Base-by-base conservation (phyloP, 2,888 invertebrate species). In the Machimus atricapillus region DNA sequence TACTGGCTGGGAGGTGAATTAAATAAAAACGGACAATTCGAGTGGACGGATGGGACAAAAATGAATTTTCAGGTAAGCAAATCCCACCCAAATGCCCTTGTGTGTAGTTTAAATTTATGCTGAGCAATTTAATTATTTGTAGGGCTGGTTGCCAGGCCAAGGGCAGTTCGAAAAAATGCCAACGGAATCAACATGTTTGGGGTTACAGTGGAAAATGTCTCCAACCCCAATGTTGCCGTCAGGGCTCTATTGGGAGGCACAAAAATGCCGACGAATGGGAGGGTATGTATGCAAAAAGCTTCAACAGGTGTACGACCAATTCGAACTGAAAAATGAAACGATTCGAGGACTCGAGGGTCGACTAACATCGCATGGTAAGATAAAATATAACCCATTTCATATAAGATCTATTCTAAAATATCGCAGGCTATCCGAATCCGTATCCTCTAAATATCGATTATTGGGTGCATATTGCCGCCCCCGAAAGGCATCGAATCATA, bases 391-490 rank as follows among this genome's bases (percentile, higher is more conserved):
- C 40, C 92, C 46, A 34, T 16, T 52, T 52, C 52, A 52, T 52
- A 52, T 52, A 52, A 37, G 34, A 40, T 77, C 14, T 40, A 74
- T 77, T 77, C 19, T 66, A 23, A 66, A 66, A 66, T 23, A 12
- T 46, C 46, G 16, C 83, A 91, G 91, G 95, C 90, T 95, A 95
- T 90, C 97, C 97, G 0, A 94, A 94, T 37, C 93, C 94, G 89
- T 97, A 97, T 91, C 95, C 95, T 90, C 95, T 95, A 90, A 95
- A 96, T 90, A 91, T 96, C 89, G 95, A 96, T 92, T 96, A 96
- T 91, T 95, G 94, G 92, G 94, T 95, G 73, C 94, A 94, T 88
- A 94, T 97, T 73, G 91, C 93, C n/a, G 95, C 95, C 5, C 95
- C 96, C 0, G 93, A 94, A 14, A 94, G 94, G 89, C 94, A 95